A percentile compares a stretch with the other conserved stretches of the same genome.
These are phyloP conservation scores for Pissodes strobi DNA, from an alignment of 1,140 invertebrate species.

Conservation along the genomic window DNA sequence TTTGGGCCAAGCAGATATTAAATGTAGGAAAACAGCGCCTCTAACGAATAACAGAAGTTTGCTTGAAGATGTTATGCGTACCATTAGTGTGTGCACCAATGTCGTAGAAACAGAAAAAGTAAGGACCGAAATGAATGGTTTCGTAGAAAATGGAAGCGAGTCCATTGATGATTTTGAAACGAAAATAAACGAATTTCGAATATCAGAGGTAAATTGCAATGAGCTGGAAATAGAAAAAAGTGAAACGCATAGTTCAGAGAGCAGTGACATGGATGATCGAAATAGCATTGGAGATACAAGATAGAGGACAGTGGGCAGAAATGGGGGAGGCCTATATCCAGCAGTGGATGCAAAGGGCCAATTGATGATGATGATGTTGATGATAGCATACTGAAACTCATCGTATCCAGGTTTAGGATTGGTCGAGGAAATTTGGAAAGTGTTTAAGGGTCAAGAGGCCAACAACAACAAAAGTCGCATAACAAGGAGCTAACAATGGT, in stretches of 20 bases:
- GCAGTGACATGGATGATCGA: slow-evolving; percentile 3
- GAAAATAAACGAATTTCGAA: slow-evolving; percentile 4
- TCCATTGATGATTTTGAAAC: background rate
- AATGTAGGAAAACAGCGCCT: background rate
- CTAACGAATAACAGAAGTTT: background rate
- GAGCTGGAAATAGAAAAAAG: slow-evolving; percentile 5
- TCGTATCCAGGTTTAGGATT: too few species aligned
- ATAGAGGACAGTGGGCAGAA: too few species aligned
- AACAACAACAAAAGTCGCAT: too few species aligned
- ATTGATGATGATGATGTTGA: too few species aligned
- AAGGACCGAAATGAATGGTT: background rate
- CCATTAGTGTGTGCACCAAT: background rate
- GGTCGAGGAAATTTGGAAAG: too few species aligned
- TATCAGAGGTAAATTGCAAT: background rate
- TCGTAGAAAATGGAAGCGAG: slow-evolving; percentile 8
- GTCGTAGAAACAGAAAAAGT: background rate
- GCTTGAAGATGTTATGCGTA: background rate
- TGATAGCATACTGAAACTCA: too few species aligned
- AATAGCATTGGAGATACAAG: slow-evolving; percentile 17
- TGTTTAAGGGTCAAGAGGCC: too few species aligned
- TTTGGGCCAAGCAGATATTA: background rate
- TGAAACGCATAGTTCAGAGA: slow-evolving; percentile 22
- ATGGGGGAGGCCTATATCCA: too few species aligned
- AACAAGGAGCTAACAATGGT: too few species aligned
- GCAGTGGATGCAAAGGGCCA: too few species aligned